Base-by-base conservation (phyloP, 1,140 invertebrate species). In the Phymastichus coffea region DNA sequence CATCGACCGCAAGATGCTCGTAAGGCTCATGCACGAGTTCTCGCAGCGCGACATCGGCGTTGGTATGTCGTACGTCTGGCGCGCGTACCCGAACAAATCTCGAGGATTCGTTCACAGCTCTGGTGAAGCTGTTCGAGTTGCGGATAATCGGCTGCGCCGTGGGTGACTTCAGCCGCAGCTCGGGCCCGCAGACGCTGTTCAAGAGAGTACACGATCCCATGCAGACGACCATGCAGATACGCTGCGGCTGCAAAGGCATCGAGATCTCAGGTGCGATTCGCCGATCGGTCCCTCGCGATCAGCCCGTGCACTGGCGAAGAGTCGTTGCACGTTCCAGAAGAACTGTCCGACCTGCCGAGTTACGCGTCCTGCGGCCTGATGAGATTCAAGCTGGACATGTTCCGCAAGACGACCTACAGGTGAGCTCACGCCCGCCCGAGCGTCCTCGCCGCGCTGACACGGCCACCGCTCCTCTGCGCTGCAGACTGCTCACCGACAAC, bases 361-460 rank as follows among this genome's bases (percentile, higher is more conserved):
- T 85, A 86, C 43, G 84, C 85, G 3, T 83, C 80, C 30, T 87
- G 85, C 55, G 81, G 81, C 23, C 80, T 83, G 52, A 81, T 87
- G 73, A 78, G 81, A 44, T 87, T 87, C 53, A 77, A 78, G 40
- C 81, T 81, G 46, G 64, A 77, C 0, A 69, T 80, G 40, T 86
- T 86, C 65, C 73, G 81, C 15, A 80, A 82, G 26, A 84, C 80
- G 0, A 85, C 82, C 15, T 86, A 86, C 65, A 73, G 72, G 76
- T 78, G 35, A 19, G 9, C n/a, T n/a, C 37, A 40, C 4, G 9
- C 37, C 15, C 28, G 12, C 12, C 28, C 28, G 6, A 8, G 28
- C 6, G 28, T 30, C 14, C 14, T 33, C 15, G 37, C 37, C 10
- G 6, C 15, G 15, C 15, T 15, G 9, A n/a, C 0, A 40, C 9